Conservation (phyloP, 2,113 vertebrate species). For the Alectura lathami region DNA sequence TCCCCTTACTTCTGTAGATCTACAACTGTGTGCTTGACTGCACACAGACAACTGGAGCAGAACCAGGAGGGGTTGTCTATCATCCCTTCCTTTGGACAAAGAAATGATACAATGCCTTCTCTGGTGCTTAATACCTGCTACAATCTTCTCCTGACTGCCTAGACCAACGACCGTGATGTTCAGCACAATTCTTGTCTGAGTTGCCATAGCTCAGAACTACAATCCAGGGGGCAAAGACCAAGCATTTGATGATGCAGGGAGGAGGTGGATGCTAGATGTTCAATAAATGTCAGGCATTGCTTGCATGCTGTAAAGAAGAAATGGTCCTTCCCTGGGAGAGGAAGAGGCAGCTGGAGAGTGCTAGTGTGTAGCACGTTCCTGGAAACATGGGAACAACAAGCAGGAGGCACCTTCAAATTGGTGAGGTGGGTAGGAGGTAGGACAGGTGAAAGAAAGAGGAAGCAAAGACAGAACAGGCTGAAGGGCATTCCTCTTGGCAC, state of each 20-base stretch:
- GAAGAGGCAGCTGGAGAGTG: not conserved
- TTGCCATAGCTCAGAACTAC: not conserved
- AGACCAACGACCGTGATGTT: accelerated
- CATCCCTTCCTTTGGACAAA: too few species aligned
- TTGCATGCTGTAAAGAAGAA: not conserved
- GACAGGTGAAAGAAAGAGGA: not conserved
- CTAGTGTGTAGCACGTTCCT: not conserved
- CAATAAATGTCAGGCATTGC: not conserved
- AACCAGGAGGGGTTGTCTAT: not conserved
- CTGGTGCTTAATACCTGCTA: not conserved
- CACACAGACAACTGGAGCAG: not conserved
- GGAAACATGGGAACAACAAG: not conserved
- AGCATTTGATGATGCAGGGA: not conserved
- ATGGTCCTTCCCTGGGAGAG: not conserved
- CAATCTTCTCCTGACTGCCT: not conserved
- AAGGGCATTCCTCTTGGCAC: not conserved
- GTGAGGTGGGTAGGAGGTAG: not conserved
- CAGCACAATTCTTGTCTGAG: not conserved
- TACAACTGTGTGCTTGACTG: not conserved
- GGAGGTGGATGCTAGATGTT: not conserved
- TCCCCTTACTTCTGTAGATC: not conserved
- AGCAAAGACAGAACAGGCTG: not conserved
- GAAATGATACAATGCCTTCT: not conserved
- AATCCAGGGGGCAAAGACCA: not conserved
- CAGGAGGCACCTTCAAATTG: not conserved